phyloP scores from a whole-genome alignment of 2,113 vertebrate species.

The Laticauda laticaudata region DNA sequence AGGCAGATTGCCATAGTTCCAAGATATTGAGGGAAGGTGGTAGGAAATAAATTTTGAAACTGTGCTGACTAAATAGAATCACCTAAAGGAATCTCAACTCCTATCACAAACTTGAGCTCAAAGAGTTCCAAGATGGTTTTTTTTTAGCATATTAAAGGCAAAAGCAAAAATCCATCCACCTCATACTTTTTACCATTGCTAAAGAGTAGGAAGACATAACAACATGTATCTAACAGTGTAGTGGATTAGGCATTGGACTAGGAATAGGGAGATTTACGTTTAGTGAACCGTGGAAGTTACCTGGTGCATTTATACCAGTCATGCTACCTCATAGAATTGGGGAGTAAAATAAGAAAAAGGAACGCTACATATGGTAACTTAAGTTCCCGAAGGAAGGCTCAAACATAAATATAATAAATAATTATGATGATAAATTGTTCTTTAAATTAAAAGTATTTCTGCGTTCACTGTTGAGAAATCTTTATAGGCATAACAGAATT shows the following conservation, averaged over 20 bases:
- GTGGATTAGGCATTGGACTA: not conserved
- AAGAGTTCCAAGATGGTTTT: not conserved
- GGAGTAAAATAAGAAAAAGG: not conserved
- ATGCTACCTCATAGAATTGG: not conserved
- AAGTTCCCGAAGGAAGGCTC: not conserved
- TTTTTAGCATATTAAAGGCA: not conserved
- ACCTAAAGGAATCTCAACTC: not conserved
- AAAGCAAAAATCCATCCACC: not conserved
- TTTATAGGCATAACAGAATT: not conserved
- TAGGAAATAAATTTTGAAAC: not conserved
- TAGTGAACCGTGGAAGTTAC: not conserved
- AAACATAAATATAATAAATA: not conserved
- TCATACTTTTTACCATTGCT: not conserved
- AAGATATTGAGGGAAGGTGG: not conserved
- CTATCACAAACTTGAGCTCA: not conserved
- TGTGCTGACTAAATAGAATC: not conserved
- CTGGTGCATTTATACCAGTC: not conserved
- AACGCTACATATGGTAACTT: not conserved
- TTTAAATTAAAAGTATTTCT: not conserved
- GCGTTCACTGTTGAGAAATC: not conserved
- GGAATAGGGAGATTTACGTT: not conserved
- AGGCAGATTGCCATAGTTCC: not conserved
- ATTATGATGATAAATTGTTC: not conserved
- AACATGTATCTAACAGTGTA: not conserved
- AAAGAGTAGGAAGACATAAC: not conserved